A percentile compares a stretch with the other conserved stretches of the same genome.
Evolutionary conservation across 2,113 vertebrate species (phyloP).

Genomic region (Saccopteryx leptura): DNA sequence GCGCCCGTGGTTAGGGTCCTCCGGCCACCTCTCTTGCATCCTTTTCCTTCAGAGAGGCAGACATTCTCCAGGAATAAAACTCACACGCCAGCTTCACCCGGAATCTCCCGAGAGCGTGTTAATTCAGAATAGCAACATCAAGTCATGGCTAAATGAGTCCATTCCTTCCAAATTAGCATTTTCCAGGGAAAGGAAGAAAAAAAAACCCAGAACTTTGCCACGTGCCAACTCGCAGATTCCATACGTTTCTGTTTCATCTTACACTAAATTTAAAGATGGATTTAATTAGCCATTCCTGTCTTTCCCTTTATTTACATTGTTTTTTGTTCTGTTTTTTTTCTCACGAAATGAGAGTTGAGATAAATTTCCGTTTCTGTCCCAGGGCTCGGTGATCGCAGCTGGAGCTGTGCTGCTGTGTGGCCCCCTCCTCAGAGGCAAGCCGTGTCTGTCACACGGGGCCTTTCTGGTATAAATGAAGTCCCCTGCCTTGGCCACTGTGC

Average conservation of each 20-base stretch:
- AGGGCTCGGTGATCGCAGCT: neutral
- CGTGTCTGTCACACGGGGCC: rapidly evolving
- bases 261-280: constrained; percentile 78
- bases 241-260: neutral
- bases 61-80: neutral
- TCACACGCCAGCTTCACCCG: rapidly evolving
- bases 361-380: neutral
- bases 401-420: rapidly evolving
- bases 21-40: rapidly evolving
- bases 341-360: neutral
- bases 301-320: constrained; percentile 9
- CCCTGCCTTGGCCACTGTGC: rapidly evolving
- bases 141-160: neutral
- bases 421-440: neutral
- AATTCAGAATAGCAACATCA: neutral
- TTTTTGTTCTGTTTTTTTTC: neutral
- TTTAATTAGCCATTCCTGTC: constrained; percentile 78
- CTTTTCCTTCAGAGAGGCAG: neutral
- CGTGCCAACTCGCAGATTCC: rapidly evolving
- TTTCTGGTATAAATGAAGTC: neutral
- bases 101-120: neutral
- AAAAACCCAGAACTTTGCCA: rapidly evolving
- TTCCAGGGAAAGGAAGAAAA: neutral
- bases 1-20: rapidly evolving
- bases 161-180: neutral